Percentiles rank a stretch among this genome's conserved stretches.
phyloP scores from a whole-genome alignment of 2,888 invertebrate genomes.

The Ochropacha duplaris region DNA sequence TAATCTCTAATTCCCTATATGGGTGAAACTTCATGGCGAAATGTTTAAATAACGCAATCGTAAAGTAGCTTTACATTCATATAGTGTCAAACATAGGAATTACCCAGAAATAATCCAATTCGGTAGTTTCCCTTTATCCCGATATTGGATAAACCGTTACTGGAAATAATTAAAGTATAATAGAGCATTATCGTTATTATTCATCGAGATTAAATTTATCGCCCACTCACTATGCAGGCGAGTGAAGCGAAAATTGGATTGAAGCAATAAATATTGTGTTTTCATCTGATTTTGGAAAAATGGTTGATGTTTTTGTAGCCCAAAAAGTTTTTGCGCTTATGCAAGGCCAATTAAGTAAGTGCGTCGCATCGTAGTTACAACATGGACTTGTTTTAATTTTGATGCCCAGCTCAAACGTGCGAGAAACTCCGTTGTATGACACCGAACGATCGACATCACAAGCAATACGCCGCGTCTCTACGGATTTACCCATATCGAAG shows the following conservation, averaged over 20 bases:
- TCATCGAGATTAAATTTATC: slow-evolving; percentile 17
- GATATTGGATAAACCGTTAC: slow-evolving; percentile 7
- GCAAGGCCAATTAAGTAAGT: no score
- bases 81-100: not conserved
- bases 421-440: no score
- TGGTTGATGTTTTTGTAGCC: not conserved
- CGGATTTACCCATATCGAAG: no score
- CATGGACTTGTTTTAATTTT: no score
- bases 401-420: no score
- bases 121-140: not conserved
- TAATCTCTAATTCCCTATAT: no score
- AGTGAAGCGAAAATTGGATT: slow-evolving; percentile 1
- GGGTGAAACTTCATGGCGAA: no score
- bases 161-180: slow-evolving; percentile 10
- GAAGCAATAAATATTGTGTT: not conserved
- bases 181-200: slow-evolving; percentile 16
- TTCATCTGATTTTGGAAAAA: not conserved
- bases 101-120: not conserved
- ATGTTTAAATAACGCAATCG: no score
- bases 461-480: no score
- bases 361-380: no score
- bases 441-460: no score
- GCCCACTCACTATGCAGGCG: not conserved
- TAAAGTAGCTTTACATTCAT: not conserved
- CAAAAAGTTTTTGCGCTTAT: no score